Conservation (phyloP, 2,797 vertebrate genomes). For the Spinus pinus region DNA sequence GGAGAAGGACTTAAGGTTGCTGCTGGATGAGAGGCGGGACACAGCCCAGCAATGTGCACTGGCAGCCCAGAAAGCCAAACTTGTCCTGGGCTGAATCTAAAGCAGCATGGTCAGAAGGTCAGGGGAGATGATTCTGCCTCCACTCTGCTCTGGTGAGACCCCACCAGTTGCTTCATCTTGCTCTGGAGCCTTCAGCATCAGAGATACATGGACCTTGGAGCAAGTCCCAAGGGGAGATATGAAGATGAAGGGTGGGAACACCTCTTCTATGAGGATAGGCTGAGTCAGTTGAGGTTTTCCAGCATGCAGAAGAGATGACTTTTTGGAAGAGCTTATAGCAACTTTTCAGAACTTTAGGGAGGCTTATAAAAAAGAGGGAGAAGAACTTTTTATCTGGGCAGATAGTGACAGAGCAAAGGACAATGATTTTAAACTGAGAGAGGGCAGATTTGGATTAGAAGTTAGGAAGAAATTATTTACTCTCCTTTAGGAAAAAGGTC, state of each 20-base stretch:
- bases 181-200: accelerated
- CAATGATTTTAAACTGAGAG: not conserved
- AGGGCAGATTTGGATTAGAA: not conserved
- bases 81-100: not conserved
- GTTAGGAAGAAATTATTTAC: not conserved
- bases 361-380: not conserved
- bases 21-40: not conserved
- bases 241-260: not conserved
- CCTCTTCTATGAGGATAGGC: no score
- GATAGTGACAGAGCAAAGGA: not conserved
- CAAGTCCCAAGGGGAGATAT: no score
- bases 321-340: not conserved
- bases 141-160: accelerated
- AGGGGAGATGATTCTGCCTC: not conserved
- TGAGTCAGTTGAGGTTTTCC: not conserved
- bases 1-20: not conserved
- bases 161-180: not conserved
- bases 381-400: not conserved
- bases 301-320: not conserved
- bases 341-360: not conserved
- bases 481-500: not conserved
- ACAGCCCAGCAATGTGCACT: not conserved
- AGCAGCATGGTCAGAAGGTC: accelerated
- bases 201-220: not conserved
- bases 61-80: accelerated